Percentiles rank a stretch among this genome's conserved stretches.
Conservation (phyloP, 2,888 invertebrate genomes). For the Hypercompe scribonia region DNA sequence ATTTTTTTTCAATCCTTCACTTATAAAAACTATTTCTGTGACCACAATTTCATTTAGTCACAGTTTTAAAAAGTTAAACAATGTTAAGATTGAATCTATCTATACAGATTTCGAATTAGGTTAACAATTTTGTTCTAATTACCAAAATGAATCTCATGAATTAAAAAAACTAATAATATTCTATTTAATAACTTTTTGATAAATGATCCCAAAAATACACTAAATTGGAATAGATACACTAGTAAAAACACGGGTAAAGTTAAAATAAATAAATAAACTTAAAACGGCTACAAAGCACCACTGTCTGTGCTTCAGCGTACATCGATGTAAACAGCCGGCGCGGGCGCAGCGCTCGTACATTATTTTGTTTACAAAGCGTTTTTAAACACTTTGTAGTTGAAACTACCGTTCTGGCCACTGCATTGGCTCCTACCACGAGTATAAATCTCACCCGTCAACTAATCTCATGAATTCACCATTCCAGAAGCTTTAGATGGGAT, state of each 20-base stretch:
- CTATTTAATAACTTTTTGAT: too few relatives aligned
- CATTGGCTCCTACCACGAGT: constrained; percentile 59
- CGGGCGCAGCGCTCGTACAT: constrained; percentile 40
- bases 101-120: too few relatives aligned
- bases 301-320: constrained; percentile 36
- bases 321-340: constrained; percentile 33
- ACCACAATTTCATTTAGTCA: too few relatives aligned
- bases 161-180: too few relatives aligned
- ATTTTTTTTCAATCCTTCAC: not conserved
- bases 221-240: not conserved
- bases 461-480: constrained; percentile 38
- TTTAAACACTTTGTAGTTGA: constrained; percentile 14
- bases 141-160: too few relatives aligned
- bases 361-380: constrained; percentile 58
- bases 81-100: too few relatives aligned
- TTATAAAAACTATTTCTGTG: too few relatives aligned
- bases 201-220: too few relatives aligned
- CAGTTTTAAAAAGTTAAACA: too few relatives aligned
- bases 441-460: constrained; percentile 58
- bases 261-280: not conserved
- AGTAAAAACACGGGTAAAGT: not conserved
- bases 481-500: constrained; percentile 46
- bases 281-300: constrained; percentile 16
- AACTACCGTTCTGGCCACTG: constrained; percentile 59
- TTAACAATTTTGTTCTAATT: too few relatives aligned